Conservation (phyloP, 2,113 vertebrate genomes). For the Isichthys henryi region DNA sequence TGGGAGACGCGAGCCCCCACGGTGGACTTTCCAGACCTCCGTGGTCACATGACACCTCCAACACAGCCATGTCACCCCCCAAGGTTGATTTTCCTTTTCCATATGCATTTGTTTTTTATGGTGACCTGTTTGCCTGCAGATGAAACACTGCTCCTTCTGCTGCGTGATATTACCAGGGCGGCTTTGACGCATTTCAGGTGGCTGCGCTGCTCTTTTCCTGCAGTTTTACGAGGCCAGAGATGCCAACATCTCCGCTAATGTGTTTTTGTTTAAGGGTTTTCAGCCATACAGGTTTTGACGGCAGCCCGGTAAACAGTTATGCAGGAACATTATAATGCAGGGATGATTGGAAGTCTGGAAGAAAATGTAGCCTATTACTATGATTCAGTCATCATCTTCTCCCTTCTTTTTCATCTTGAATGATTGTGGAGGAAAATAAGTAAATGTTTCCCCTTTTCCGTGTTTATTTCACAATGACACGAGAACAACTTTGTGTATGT, state of each 20-base stretch:
- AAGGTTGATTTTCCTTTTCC: constrained; percentile 40
- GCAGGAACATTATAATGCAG: neutral
- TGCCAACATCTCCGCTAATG: neutral
- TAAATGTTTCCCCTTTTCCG: neutral
- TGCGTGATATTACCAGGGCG: neutral
- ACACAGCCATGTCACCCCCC: constrained; percentile 32
- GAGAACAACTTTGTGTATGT: constrained; percentile 10
- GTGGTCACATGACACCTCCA: constrained; percentile 46
- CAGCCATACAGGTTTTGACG: neutral
- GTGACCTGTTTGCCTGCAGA: neutral
- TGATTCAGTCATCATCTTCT: neutral
- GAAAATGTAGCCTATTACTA: neutral
- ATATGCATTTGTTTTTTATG: constrained; percentile 24
- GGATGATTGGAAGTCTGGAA: neutral
- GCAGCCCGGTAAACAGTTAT: neutral
- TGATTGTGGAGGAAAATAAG: constrained; percentile 7
- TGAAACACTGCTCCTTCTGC: neutral
- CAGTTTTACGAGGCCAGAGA: neutral
- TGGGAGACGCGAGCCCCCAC: constrained; percentile 46
- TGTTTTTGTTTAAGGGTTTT: neutral
- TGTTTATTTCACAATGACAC: neutral
- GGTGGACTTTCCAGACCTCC: constrained; percentile 51
- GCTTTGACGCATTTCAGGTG: neutral
- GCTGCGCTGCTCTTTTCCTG: neutral
- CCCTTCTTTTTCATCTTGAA: neutral